Base-by-base conservation (phyloP, 2,888 invertebrate species). In the Lasioglossum pauxillum region DNA sequence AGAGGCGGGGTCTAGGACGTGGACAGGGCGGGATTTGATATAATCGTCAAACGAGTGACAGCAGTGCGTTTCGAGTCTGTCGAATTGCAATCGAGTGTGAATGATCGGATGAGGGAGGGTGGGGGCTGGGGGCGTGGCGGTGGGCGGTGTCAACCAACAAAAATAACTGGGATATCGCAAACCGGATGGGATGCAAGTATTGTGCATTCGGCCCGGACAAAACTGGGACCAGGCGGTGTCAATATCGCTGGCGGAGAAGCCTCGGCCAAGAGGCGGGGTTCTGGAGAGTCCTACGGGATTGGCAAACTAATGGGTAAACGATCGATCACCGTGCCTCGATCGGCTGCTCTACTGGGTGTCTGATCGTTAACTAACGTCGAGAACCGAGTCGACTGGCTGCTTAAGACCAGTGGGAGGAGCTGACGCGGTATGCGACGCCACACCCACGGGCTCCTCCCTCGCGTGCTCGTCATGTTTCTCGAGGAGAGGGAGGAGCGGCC, bases 31-130 rank as follows among this genome's bases (percentile, higher is more conserved):
- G 16, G 16, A 14, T 7, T 7, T 64, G 57, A 57, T 16, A 64
- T 12, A 74, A 81, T 88, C 89, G 86, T 90, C 90, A 80, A 90
- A 31, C 89, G 89, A 88, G 27, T 73, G 88, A 81, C 75, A 73
- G 85, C 85, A 73, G 79, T 80, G 86, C 90, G 82, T 84, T 80
- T 83, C 87, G 74, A 78, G n/a, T 27, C 67, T 85, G 75, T 85
- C 78, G 82, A 86, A 67, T 78, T 38, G 86, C 78, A 35, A 85
- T 76, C 80, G 84, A 64, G 14, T 10, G 31, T 19, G 8, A 35
- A 71, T 74, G 84, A 78, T 31, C 12, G 23, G 38, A 16, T 38
- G 74, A 53, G 72, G 53, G 53, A 31, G 31, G 64, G 0, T n/a
- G 8, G 0, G 4, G 27, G n/a, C n/a, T 2, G 16, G 16, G 7